Base-by-base conservation (phyloP, 2,113 vertebrate species). In the Xenus cinereus region DNA sequence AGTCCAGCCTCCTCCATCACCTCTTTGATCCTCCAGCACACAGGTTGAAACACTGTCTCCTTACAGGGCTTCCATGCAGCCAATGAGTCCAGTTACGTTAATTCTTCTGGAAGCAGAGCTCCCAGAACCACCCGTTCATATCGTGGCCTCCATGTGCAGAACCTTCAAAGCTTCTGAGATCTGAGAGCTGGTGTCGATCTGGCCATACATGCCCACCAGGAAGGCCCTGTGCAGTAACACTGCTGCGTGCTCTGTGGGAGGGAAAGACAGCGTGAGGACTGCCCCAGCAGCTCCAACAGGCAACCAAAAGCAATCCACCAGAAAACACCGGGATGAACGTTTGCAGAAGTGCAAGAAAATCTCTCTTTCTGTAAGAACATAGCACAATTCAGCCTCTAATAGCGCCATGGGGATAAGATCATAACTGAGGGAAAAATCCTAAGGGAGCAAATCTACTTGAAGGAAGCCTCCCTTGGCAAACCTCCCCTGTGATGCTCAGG, bases 111-210 rank as follows among this genome's bases (percentile, higher is more conserved):
- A 66, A 87, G 14, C 4, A 4, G 27, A 59, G 62, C 12, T 90
- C 62, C 73, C 78, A 82, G 68, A 84, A 56, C 3, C 8, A 37
- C 2, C 2, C 3, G 37, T 37, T 98, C 98, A 99, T 81, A 99
- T 98, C 72, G 97, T 99, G 13, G 99, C 98, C 74, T 99, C 99
- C 99, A 99, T 99, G 96, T 99, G 99, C 86, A 99, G 98, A 91
- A 99, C 98, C 93, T 99, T 99, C 98, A 99, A 98, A 33, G 99
- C 99, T 94, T 99, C 99, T 0, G 99, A 98, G 82, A 99, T 99
- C 97, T 99, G 98, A 32, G 99, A 98, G 63, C 99, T 99, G 97
- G 99, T 99, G 98, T 99, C 99, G 1, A 99, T 98, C 97, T 99
- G 99, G 79, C 99, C 98, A 0, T 99, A 99, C 98, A 99, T 99